Evolutionary conservation across 2,113 vertebrate genomes (phyloP).

Genomic region (Nothocercus nigrocapillus): DNA sequence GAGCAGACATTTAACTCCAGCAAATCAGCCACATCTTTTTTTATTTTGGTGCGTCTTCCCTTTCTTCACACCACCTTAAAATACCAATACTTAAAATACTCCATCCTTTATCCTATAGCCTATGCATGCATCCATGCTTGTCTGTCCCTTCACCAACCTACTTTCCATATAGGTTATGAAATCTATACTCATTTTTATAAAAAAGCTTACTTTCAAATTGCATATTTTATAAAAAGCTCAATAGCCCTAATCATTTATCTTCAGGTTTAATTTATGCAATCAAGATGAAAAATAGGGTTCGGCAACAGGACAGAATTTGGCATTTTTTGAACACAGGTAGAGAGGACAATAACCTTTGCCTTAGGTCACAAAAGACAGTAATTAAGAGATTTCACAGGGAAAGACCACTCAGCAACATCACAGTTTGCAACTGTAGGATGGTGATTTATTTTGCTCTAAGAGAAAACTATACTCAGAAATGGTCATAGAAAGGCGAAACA

Average conservation of each 20-base stretch:
- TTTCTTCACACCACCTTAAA: not conserved
- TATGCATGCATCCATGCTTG: accelerated
- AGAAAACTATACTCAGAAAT: not conserved
- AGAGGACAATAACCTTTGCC: not conserved
- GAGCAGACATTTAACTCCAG: not conserved
- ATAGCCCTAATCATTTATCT: not conserved
- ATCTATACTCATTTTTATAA: not conserved
- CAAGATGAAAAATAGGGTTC: not conserved
- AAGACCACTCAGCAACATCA: not conserved
- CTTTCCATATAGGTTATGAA: not conserved
- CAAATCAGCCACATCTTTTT: not conserved
- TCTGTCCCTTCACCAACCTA: not conserved
- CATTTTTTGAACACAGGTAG: not conserved
- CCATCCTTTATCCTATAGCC: not conserved
- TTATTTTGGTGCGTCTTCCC: not conserved
- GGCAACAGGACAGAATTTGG: not conserved
- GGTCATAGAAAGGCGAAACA: not conserved
- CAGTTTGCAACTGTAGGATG: not conserved
- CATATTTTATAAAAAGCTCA: not conserved
- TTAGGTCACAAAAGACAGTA: not conserved
- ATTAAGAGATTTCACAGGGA: not conserved
- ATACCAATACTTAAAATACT: not conserved
- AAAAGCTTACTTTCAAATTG: not conserved
- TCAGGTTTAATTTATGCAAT: not conserved
- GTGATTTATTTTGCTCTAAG: not conserved